Percentiles rank a stretch among this genome's conserved stretches.
These are phyloP conservation scores for Dromaius novaehollandiae DNA, from an alignment of 2,113 vertebrate genomes.

Conservation along the genomic window DNA sequence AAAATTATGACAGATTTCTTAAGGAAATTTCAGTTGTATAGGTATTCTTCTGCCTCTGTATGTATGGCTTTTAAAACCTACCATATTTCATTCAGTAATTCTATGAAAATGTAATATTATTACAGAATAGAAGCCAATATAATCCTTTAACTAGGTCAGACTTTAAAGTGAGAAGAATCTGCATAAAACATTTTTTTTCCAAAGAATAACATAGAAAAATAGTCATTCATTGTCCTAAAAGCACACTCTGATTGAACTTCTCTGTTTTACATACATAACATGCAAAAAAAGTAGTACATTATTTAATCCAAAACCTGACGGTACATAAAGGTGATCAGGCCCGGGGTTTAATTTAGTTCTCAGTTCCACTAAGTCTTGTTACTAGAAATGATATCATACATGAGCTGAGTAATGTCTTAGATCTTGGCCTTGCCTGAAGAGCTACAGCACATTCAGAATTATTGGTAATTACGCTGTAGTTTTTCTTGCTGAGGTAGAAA, in stretches of 20 bases:
- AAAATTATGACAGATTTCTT: background rate
- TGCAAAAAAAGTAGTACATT: background rate
- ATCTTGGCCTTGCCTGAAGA: background rate
- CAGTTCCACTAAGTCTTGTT: background rate
- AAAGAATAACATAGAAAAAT: background rate
- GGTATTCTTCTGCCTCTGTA: background rate
- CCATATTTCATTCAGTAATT: background rate
- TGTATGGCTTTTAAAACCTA: background rate
- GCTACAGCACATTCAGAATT: background rate
- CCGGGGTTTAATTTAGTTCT: background rate
- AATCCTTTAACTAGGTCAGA: background rate
- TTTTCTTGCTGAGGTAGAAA: constrained; percentile 14
- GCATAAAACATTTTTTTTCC: background rate
- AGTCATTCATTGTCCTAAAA: background rate
- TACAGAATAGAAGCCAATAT: background rate
- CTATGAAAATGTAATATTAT: background rate
- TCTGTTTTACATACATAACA: background rate
- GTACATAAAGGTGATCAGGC: background rate
- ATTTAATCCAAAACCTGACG: background rate
- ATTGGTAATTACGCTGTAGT: background rate
- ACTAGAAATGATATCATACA: background rate
- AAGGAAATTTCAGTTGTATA: background rate
- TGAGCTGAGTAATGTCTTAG: background rate
- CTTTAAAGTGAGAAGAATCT: background rate
- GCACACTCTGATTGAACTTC: background rate